Conservation (phyloP, 2,888 invertebrate species). For the Ormyrus rosae region DNA sequence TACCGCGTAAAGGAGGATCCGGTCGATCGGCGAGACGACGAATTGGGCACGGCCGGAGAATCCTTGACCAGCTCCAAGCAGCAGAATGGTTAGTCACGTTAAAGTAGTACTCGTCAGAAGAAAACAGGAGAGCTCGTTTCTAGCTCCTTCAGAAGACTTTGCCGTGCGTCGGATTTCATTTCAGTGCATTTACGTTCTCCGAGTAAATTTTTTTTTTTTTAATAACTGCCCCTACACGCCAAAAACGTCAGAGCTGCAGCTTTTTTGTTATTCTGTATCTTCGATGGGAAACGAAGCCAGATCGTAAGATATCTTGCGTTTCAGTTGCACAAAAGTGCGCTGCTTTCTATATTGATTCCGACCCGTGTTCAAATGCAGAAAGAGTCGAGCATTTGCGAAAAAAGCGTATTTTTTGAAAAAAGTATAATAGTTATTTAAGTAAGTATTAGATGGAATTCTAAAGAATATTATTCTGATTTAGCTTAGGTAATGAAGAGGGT, state of each 20-base stretch:
- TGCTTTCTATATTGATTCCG: no score
- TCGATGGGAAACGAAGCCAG: no score
- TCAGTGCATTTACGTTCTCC: slow-evolving; percentile 17
- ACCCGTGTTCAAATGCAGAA: no score
- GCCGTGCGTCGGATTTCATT: not conserved
- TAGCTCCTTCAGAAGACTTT: not conserved
- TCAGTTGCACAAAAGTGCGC: no score
- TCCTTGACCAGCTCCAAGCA: slow-evolving; percentile 63
- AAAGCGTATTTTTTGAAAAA: no score
- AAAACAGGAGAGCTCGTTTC: not conserved
- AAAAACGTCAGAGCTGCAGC: not conserved
- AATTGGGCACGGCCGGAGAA: slow-evolving; percentile 55
- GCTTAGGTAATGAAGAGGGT: no score
- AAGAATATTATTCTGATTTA: no score
- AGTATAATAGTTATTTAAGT: no score
- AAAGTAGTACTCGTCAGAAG: slow-evolving; percentile 21
- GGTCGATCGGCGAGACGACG: slow-evolving; percentile 54
- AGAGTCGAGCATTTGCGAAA: no score
- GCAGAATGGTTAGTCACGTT: slow-evolving; percentile 70
- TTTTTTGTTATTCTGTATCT: not conserved
- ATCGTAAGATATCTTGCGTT: no score
- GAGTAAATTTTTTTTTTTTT: slow-evolving; percentile 16
- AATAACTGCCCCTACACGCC: not conserved
- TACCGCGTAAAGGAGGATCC: slow-evolving; percentile 77
- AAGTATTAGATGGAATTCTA: no score